A percentile compares a stretch with the other conserved stretches of the same genome.
Conservation (phyloP, 2,888 invertebrate genomes). For the Eupithecia vulgata region DNA sequence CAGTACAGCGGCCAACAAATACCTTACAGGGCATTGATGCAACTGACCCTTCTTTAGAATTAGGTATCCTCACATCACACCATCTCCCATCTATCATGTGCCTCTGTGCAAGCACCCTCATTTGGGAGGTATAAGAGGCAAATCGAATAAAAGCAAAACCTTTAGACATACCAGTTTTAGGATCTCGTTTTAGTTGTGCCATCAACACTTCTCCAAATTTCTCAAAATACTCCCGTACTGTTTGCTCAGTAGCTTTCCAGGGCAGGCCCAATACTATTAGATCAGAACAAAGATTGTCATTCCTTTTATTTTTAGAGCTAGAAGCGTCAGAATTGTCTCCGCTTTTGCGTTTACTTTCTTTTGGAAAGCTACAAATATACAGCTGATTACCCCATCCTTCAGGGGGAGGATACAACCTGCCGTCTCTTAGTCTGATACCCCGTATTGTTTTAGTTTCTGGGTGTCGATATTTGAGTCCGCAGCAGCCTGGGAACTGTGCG, state of each 20-base stretch:
- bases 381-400: constrained; percentile 93
- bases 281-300: constrained; percentile 97
- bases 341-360: constrained; percentile 97
- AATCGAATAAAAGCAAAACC: constrained; percentile 99
- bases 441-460: constrained; percentile 95
- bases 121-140: constrained; percentile 96
- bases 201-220: constrained; percentile 98
- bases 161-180: constrained; percentile 96
- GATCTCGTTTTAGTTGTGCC: constrained; percentile 98
- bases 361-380: constrained; percentile 92
- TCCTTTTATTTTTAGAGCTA: constrained; percentile 95
- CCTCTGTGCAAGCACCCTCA: constrained; percentile 95
- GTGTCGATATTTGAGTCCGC: constrained; percentile 98
- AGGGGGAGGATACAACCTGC: constrained; percentile 94
- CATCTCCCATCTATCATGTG: constrained; percentile 99
- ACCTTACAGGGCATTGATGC: constrained; percentile 91
- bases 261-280: constrained; percentile 99
- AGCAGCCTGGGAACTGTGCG: constrained; percentile 98
- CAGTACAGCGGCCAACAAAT: constrained; percentile 93
- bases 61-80: constrained; percentile 99
- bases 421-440: constrained; percentile 95
- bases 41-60: constrained; percentile 92
- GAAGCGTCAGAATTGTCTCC: constrained; percentile 94
- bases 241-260: constrained; percentile 98
- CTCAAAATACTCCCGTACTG: constrained; percentile 97